phyloP scores from a whole-genome alignment of 2,113 vertebrate genomes.

The Psittacula cyanocephala region DNA sequence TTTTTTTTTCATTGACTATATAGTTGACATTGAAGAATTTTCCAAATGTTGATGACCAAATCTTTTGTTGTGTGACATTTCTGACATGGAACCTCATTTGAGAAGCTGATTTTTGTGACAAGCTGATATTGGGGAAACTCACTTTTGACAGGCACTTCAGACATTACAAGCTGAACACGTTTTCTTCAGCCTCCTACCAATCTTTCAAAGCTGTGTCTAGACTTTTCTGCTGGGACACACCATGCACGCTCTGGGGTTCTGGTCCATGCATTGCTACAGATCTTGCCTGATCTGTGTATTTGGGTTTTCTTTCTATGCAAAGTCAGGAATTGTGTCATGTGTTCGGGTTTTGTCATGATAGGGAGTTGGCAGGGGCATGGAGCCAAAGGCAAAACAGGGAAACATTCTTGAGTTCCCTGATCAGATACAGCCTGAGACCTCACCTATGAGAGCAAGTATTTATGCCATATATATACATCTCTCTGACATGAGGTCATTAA shows the following conservation, averaged over 20 bases:
- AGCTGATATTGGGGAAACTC: background rate
- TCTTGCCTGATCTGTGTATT: background rate
- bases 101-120: background rate
- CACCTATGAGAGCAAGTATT: background rate
- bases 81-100: background rate
- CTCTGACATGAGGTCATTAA: background rate
- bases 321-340: background rate
- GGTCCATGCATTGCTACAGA: background rate
- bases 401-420: background rate
- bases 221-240: background rate
- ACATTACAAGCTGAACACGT: background rate
- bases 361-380: background rate
- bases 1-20: background rate
- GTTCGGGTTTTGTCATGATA: background rate
- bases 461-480: background rate
- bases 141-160: background rate
- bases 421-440: background rate
- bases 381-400: background rate
- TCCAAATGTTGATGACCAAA: background rate
- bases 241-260: background rate
- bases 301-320: background rate
- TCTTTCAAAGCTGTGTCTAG: background rate
- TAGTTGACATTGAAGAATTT: background rate
- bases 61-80: background rate
- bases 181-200: background rate